Conservation (phyloP, 2,113 vertebrate genomes). For the Natator depressus region DNA sequence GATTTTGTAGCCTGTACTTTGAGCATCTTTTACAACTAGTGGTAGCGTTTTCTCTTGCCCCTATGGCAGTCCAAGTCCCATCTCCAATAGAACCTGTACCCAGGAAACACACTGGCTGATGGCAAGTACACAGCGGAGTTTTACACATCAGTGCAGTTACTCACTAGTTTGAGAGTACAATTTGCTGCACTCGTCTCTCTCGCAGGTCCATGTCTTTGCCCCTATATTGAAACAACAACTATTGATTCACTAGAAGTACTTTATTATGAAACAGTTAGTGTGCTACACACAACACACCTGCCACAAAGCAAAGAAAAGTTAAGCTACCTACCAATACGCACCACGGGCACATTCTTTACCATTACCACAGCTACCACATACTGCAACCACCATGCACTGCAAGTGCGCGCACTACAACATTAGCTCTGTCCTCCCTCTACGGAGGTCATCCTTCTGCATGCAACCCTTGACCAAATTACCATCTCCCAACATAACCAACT, state of each 20-base stretch:
- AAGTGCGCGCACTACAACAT: rapidly evolving
- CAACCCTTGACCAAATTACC: rapidly evolving
- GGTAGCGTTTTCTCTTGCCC: neutral
- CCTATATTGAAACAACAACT: no score
- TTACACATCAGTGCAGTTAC: neutral
- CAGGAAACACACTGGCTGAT: neutral
- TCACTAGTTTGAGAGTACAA: neutral
- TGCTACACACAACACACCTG: neutral
- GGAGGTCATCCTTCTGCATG: neutral
- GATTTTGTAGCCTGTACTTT: neutral
- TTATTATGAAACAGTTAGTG: neutral
- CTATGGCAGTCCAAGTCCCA: neutral
- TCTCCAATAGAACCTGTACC: rapidly evolving
- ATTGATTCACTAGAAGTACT: no score
- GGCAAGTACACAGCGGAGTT: neutral
- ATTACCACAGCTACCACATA: neutral
- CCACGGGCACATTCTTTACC: neutral
- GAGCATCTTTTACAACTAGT: neutral
- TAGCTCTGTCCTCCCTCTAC: neutral
- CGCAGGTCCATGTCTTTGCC: no score
- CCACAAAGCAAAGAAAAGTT: neutral
- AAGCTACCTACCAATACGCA: rapidly evolving
- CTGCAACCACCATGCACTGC: rapidly evolving
- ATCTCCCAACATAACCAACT: neutral
- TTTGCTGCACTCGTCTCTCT: neutral